Conservation (phyloP, 2,888 invertebrate genomes). For the Escarpia spicata region DNA sequence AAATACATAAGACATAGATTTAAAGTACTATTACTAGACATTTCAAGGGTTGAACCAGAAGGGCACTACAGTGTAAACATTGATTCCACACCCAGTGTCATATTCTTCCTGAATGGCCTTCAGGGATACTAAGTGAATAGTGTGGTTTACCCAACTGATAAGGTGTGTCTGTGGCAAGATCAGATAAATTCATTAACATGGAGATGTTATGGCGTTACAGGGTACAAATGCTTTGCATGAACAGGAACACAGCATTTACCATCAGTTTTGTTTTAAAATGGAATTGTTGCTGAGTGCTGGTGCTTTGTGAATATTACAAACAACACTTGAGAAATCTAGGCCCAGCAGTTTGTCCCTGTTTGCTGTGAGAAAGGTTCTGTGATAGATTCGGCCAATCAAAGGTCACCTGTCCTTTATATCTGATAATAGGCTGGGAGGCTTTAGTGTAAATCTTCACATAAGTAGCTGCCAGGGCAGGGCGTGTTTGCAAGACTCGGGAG, state of each 20-base stretch:
- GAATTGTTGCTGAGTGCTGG: background rate
- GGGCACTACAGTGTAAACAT: background rate
- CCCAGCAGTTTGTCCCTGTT: background rate
- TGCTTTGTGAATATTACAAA: background rate
- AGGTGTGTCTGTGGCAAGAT: background rate
- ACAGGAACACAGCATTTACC: no score
- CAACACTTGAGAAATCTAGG: background rate
- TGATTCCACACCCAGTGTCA: background rate
- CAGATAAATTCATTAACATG: background rate
- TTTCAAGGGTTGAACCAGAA: no score
- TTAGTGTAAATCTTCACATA: constrained; percentile 5
- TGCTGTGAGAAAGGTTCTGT: background rate
- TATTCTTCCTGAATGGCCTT: background rate
- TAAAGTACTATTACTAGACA: no score
- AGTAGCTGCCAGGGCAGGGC: background rate
- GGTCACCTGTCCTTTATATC: background rate
- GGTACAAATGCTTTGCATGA: background rate
- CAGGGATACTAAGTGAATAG: background rate
- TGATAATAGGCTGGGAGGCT: background rate
- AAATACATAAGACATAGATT: no score
- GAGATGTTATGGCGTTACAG: background rate
- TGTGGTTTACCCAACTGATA: constrained; percentile 7
- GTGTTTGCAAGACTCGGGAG: background rate
- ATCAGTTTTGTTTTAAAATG: background rate
- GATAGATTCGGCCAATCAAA: background rate